Evolutionary conservation across 2,888 invertebrate genomes (phyloP).

Genomic region (Torymus aiolomorphi): DNA sequence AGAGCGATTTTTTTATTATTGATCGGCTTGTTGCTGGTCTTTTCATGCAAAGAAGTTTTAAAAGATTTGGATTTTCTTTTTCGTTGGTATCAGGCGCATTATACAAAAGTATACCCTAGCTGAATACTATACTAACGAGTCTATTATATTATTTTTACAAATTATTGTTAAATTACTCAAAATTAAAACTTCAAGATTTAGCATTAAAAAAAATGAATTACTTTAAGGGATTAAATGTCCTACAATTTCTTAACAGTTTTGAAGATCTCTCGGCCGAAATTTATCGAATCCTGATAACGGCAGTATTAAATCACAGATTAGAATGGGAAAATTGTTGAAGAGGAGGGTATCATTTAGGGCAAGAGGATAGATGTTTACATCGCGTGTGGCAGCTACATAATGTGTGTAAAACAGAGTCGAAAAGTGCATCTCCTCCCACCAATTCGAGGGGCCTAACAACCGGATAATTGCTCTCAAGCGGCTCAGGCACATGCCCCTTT

Average conservation of each 20-base stretch:
- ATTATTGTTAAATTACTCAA: too few species aligned
- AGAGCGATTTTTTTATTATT: conserved; percentile 26
- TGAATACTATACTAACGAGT: too few species aligned
- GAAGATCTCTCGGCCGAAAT: neutral
- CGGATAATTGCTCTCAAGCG: conserved; percentile 66
- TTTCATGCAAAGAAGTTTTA: too few species aligned
- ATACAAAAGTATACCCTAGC: too few species aligned
- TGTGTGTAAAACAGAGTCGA: conserved; percentile 61
- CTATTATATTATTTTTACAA: too few species aligned
- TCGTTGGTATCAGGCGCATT: too few species aligned
- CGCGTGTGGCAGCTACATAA: conserved; percentile 59
- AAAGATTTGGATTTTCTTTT: too few species aligned
- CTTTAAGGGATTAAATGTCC: too few species aligned
- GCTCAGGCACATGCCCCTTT: conserved; percentile 52
- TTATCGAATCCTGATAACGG: neutral
- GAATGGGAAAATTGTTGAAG: conserved; percentile 25
- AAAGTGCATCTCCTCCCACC: conserved; percentile 65
- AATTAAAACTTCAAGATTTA: too few species aligned
- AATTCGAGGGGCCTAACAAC: conserved; percentile 65
- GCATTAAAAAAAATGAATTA: too few species aligned
- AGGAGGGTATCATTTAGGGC: conserved; percentile 36
- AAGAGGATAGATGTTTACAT: conserved; percentile 45
- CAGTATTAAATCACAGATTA: conserved; percentile 14
- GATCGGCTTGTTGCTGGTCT: conserved; percentile 5
- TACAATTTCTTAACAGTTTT: neutral